Conservation (phyloP, 2,888 invertebrate species). For the Troilus luridus region DNA sequence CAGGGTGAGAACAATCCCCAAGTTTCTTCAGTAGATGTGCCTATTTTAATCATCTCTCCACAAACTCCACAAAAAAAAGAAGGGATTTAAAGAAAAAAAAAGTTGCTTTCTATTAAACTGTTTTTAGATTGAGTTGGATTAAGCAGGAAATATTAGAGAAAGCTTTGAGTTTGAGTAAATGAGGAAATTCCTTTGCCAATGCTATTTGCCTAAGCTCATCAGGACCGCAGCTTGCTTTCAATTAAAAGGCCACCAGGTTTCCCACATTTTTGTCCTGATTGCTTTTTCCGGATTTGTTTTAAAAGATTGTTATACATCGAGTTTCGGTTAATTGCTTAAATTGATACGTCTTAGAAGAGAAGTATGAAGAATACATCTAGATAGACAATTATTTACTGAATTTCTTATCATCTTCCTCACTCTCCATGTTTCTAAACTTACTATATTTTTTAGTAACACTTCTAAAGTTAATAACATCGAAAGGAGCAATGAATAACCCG, state of each 20-base stretch:
- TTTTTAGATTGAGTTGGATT: slow-evolving; percentile 37
- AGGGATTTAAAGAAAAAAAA: background rate
- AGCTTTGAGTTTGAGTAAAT: slow-evolving; percentile 24
- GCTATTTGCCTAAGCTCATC: slow-evolving; percentile 36
- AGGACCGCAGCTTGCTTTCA: background rate
- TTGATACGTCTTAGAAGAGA: background rate
- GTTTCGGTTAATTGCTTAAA: background rate
- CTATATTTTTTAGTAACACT: no score
- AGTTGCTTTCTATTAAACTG: slow-evolving; percentile 17
- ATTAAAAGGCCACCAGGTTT: slow-evolving; percentile 11
- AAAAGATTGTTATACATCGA: background rate
- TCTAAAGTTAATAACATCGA: no score
- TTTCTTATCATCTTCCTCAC: no score
- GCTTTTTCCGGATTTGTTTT: background rate
- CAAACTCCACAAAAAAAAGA: background rate
- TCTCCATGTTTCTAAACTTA: no score
- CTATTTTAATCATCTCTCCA: background rate
- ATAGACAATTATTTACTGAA: background rate
- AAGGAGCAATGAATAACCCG: no score
- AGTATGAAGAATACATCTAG: background rate
- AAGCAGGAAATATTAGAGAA: slow-evolving; percentile 34
- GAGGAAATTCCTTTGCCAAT: slow-evolving; percentile 28
- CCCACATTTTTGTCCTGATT: slow-evolving; percentile 2
- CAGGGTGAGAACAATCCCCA: background rate
- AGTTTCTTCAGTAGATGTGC: background rate